Evolutionary conservation across 2,113 vertebrate species (phyloP).

Genomic region (Castor canadensis): DNA sequence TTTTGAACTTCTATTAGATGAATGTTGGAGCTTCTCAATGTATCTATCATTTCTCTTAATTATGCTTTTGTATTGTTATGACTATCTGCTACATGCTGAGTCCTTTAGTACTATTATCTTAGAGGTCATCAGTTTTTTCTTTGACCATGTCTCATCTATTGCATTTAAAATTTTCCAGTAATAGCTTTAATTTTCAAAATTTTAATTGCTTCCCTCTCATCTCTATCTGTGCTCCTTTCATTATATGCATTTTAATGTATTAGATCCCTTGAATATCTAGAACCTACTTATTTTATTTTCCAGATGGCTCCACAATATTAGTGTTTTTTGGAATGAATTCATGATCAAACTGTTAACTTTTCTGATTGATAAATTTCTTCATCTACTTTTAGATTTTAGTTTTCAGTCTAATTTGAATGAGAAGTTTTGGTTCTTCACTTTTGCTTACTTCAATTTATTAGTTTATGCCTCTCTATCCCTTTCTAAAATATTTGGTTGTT

Average conservation of each 20-base stretch:
- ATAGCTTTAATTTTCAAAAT: neutral
- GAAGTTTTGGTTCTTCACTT: neutral
- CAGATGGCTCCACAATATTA: neutral
- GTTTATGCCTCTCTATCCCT: neutral
- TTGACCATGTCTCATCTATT: neutral
- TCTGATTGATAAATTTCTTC: slow-evolving; percentile 18
- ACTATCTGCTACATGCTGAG: neutral
- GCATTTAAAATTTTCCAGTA: neutral
- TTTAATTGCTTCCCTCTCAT: neutral
- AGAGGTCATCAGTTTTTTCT: neutral
- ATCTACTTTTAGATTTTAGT: neutral
- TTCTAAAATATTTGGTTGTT: too few species aligned
- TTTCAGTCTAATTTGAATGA: slow-evolving; percentile 34
- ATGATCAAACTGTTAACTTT: neutral
- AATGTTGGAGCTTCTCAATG: neutral
- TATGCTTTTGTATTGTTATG: neutral
- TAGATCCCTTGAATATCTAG: neutral
- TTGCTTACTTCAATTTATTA: neutral
- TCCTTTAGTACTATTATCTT: neutral
- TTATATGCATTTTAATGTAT: neutral
- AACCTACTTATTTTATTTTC: neutral
- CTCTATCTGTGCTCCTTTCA: neutral
- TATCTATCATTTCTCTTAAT: neutral
- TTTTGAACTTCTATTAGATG: neutral
- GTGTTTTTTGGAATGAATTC: neutral